phyloP scores from a whole-genome alignment of 2,797 vertebrate genomes.

The Acanthurus tractus region DNA sequence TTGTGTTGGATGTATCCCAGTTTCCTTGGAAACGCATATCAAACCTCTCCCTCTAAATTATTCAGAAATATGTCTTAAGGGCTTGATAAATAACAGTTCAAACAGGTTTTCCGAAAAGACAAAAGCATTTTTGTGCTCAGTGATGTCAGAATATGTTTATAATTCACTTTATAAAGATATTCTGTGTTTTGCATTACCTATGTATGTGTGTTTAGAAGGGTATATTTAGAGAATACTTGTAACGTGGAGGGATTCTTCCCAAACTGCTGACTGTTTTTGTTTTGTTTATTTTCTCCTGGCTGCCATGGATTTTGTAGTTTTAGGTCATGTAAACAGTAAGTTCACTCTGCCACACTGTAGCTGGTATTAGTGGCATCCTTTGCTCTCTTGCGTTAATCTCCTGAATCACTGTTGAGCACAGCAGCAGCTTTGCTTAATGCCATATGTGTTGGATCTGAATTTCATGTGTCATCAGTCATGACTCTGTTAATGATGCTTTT shows the following conservation, averaged over 20 bases:
- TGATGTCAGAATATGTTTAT: constrained; percentile 41
- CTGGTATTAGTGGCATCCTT: constrained; percentile 51
- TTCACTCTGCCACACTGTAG: constrained; percentile 57
- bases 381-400: constrained; percentile 39
- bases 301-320: constrained; percentile 83
- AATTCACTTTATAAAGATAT: constrained; percentile 23
- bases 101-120: constrained; percentile 46
- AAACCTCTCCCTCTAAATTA: constrained; percentile 77
- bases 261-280: constrained; percentile 68
- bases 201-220: constrained; percentile 41
- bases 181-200: constrained; percentile 38
- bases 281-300: constrained; percentile 70
- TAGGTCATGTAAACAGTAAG: constrained; percentile 87
- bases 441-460: constrained; percentile 53
- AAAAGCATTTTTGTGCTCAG: constrained; percentile 20
- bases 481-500: constrained; percentile 31
- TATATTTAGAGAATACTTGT: constrained; percentile 38
- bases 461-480: constrained; percentile 59
- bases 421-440: constrained; percentile 38
- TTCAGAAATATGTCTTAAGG: constrained; percentile 77
- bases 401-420: constrained; percentile 34
- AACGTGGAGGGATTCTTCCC: constrained; percentile 47
- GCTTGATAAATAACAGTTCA: constrained; percentile 61
- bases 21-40: constrained; percentile 80
- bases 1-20: constrained; percentile 53